These are phyloP conservation scores for Cecidostiba fungosa DNA, from an alignment of 2,888 invertebrate species.

Conservation along the genomic window DNA sequence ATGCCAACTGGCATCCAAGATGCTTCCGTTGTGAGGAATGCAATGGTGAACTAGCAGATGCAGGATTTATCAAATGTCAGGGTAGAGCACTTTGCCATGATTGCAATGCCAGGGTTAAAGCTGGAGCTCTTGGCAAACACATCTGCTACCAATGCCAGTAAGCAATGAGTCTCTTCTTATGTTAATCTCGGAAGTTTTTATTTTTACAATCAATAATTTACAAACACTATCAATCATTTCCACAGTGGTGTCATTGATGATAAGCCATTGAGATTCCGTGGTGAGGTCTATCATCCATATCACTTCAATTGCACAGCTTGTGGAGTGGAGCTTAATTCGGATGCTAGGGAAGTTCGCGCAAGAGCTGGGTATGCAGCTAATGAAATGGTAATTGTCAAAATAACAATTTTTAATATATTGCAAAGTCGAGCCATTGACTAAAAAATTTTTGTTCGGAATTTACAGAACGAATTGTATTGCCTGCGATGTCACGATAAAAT, in stretches of 20 bases:
- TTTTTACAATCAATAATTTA: slow-evolving; percentile 15
- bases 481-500: slow-evolving; percentile 99
- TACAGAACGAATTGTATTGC: slow-evolving; percentile 96
- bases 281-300: slow-evolving; percentile 99
- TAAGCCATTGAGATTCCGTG: slow-evolving; percentile 93
- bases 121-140: slow-evolving; percentile 96
- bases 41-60: slow-evolving; percentile 94
- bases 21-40: slow-evolving; percentile 99
- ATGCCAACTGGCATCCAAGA: slow-evolving; percentile 98
- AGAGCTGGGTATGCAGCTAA: slow-evolving; percentile 94
- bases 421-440: background rate
- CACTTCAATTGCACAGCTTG: slow-evolving; percentile 98
- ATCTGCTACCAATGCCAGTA: slow-evolving; percentile 99
- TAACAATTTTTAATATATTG: slow-evolving; percentile 17
- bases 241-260: slow-evolving; percentile 94
- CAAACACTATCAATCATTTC: slow-evolving; percentile 62
- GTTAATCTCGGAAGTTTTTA: slow-evolving; percentile 32
- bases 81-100: slow-evolving; percentile 94
- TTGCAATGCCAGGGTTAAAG: slow-evolving; percentile 98
- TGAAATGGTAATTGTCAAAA: slow-evolving; percentile 85
- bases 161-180: slow-evolving; percentile 79
- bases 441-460: slow-evolving; percentile 32
- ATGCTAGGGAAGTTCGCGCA: slow-evolving; percentile 97
- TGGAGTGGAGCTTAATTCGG: slow-evolving; percentile 95
- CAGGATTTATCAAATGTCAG: slow-evolving; percentile 97